Conservation (phyloP, 2,113 vertebrate genomes). For the Cranoglanis bouderius region DNA sequence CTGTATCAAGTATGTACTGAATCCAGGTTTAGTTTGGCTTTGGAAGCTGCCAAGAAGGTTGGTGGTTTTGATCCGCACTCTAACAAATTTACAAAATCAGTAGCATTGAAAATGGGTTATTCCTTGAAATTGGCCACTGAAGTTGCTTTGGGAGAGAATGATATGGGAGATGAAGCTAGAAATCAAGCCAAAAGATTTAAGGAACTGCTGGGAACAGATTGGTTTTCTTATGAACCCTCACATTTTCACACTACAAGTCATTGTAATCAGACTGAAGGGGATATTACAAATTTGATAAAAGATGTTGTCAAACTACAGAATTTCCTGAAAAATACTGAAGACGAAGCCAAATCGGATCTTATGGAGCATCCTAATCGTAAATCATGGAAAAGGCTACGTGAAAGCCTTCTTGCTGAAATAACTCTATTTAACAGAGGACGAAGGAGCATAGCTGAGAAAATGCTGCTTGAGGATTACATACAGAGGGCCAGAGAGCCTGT, state of each 20-base stretch:
- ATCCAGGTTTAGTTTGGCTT: constrained; percentile 35
- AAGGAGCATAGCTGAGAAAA: neutral
- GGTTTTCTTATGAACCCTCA: neutral
- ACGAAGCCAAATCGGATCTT: neutral
- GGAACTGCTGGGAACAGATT: neutral
- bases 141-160: constrained; percentile 14
- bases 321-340: neutral
- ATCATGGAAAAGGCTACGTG: constrained; percentile 17
- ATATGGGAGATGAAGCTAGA: neutral
- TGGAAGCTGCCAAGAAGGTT: constrained; percentile 20
- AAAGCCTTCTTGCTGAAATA: constrained; percentile 14
- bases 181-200: constrained; percentile 11
- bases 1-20: constrained; percentile 24
- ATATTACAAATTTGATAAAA: neutral
- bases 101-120: neutral
- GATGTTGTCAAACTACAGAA: constrained; percentile 28
- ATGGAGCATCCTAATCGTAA: neutral
- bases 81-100: neutral
- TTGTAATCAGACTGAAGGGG: neutral
- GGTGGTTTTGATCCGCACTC: neutral
- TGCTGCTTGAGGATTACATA: constrained; percentile 19
- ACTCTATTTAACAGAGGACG: constrained; percentile 18
- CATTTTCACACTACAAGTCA: neutral
- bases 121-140: constrained; percentile 13
- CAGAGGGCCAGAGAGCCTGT: neutral